Percentiles rank a stretch among this genome's conserved stretches.
phyloP scores from a whole-genome alignment of 2,888 invertebrate species.

The Auanema sp. region DNA sequence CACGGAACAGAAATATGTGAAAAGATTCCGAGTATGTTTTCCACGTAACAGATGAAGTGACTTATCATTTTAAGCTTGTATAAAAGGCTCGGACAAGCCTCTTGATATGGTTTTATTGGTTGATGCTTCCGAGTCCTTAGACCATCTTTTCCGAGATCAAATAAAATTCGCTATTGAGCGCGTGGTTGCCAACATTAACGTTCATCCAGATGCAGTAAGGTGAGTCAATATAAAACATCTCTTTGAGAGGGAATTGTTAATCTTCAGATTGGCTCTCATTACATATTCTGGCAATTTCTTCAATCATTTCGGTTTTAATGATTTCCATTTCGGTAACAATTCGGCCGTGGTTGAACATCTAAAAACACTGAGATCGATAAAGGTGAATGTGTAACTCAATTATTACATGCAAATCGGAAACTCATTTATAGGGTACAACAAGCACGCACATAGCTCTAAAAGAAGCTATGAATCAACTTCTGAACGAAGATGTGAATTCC shows the following conservation, averaged over 20 bases:
- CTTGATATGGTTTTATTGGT: conserved; percentile 57
- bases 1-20: conserved; percentile 61
- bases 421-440: conserved; percentile 43
- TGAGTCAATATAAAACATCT: conserved; percentile 9
- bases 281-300: conserved; percentile 55
- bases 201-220: conserved; percentile 62
- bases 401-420: neutral
- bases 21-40: conserved; percentile 47
- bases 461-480: conserved; percentile 49
- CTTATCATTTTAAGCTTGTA: conserved; percentile 40
- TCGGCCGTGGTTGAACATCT: conserved; percentile 51
- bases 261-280: conserved; percentile 51
- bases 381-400: conserved; percentile 19
- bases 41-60: neutral
- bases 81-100: conserved; percentile 61
- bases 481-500: conserved; percentile 32
- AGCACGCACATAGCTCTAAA: conserved; percentile 52
- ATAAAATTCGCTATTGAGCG: conserved; percentile 53
- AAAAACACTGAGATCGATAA: conserved; percentile 50
- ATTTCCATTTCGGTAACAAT: conserved; percentile 50
- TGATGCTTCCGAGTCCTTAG: conserved; percentile 61
- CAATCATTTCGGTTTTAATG: conserved; percentile 59
- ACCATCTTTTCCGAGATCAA: conserved; percentile 53
- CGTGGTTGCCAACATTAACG: conserved; percentile 57
- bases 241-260: neutral